Evolutionary conservation across 1,140 invertebrate species (phyloP).

Genomic region (Holotrichia oblita): DNA sequence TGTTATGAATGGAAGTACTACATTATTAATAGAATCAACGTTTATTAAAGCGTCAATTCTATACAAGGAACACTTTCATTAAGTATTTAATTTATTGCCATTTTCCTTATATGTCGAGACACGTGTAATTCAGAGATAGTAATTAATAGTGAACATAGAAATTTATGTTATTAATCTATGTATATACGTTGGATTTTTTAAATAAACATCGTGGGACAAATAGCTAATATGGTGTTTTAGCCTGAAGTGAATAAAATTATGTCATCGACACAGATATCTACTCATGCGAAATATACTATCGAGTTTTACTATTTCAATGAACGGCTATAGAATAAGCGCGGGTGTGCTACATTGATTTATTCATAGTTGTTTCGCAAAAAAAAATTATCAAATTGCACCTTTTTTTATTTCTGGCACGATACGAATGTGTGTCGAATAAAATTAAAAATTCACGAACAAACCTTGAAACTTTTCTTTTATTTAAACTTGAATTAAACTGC

Average conservation of each 20-base stretch:
- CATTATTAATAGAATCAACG: no score
- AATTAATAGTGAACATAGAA: not conserved
- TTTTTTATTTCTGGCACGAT: not conserved
- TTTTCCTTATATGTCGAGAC: not conserved
- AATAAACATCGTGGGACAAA: not conserved
- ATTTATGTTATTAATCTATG: not conserved
- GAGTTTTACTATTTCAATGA: not conserved
- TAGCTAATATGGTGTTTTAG: not conserved
- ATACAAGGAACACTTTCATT: not conserved
- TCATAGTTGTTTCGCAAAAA: not conserved
- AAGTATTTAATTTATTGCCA: not conserved
- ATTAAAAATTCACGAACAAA: conserved; percentile 23
- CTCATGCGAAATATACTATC: not conserved
- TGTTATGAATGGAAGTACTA: no score
- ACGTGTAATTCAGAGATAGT: not conserved
- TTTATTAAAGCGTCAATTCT: no score
- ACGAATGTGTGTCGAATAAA: conserved; percentile 23
- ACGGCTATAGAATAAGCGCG: not conserved
- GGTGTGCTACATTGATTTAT: not conserved
- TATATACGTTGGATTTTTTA: not conserved
- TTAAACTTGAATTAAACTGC: not conserved
- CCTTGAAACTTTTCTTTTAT: conserved; percentile 22
- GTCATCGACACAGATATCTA: not conserved
- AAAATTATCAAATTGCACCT: not conserved
- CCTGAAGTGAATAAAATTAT: not conserved